phyloP scores from a whole-genome alignment of 2,113 vertebrate genomes.

The Xenopus laevis region DNA sequence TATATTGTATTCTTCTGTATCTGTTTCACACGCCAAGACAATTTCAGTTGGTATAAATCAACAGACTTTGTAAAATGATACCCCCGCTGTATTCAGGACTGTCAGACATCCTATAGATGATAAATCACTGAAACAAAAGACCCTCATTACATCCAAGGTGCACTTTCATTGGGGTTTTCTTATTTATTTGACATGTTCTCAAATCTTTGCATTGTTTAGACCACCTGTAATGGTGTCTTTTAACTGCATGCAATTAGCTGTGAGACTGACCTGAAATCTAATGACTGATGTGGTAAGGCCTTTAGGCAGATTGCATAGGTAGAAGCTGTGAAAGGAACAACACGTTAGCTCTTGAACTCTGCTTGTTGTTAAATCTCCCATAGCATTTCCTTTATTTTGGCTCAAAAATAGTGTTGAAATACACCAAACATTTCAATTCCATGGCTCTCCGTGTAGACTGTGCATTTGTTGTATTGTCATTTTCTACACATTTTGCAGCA shows the following conservation, averaged over 20 bases:
- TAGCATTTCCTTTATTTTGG: too few species aligned
- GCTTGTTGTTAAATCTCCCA: too few species aligned
- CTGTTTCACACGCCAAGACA: slow-evolving; percentile 15
- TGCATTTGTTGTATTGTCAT: too few species aligned
- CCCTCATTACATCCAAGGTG: slow-evolving; percentile 4
- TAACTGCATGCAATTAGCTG: slow-evolving; percentile 11
- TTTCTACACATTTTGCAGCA: too few species aligned
- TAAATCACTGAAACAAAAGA: slow-evolving; percentile 33
- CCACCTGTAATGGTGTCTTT: slow-evolving; percentile 22
- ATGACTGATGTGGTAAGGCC: slow-evolving; percentile 25
- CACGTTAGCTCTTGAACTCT: too few species aligned
- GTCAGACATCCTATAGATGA: slow-evolving; percentile 13
- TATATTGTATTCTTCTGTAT: neutral
- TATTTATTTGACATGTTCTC: slow-evolving; percentile 13
- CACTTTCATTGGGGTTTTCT: slow-evolving; percentile 8
- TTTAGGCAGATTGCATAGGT: neutral
- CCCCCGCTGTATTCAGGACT: slow-evolving; percentile 16
- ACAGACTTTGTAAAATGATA: slow-evolving; percentile 19
- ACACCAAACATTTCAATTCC: too few species aligned
- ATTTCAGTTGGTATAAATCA: slow-evolving; percentile 20
- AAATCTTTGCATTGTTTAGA: slow-evolving; percentile 20
- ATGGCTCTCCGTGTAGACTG: too few species aligned
- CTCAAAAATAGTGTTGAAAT: too few species aligned
- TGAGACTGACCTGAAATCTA: slow-evolving; percentile 29
- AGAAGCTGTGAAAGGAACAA: too few species aligned